Conservation (phyloP, 2,113 vertebrate genomes). For the Peromyscus polionotus region DNA sequence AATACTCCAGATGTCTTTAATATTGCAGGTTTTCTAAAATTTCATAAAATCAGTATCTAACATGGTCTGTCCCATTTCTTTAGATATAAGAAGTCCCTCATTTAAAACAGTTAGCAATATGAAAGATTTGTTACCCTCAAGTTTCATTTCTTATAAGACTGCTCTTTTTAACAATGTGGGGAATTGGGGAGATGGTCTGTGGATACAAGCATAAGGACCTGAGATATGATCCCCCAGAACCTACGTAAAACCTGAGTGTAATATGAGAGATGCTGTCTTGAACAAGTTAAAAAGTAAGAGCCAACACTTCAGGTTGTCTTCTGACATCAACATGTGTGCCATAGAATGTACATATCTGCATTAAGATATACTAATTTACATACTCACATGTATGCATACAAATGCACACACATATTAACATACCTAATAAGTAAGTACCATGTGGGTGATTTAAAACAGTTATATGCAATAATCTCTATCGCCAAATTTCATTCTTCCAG, state of each 20-base stretch:
- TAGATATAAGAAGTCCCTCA: not conserved
- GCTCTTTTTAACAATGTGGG: not conserved
- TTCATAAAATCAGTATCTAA: not conserved
- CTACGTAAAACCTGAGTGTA: not conserved
- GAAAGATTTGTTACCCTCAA: not conserved
- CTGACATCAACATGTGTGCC: not conserved
- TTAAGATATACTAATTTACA: not conserved
- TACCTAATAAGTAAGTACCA: not conserved
- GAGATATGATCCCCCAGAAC: not conserved
- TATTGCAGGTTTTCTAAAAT: conserved; percentile 38
- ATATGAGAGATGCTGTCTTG: not conserved
- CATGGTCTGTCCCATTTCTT: not conserved
- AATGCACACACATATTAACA: not conserved
- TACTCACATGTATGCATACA: not conserved
- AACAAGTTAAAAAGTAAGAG: not conserved
- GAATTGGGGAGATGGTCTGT: not conserved
- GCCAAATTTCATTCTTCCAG: not conserved
- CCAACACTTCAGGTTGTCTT: not conserved
- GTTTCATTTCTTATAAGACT: not conserved
- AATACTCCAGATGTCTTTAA: not conserved
- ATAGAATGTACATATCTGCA: not conserved
- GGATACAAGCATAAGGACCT: not conserved
- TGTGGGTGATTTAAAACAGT: not conserved
- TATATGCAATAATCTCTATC: not conserved
- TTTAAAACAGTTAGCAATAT: not conserved